Evolutionary conservation across 1,140 invertebrate species (phyloP).

Genomic region (Caerostris extrusa): DNA sequence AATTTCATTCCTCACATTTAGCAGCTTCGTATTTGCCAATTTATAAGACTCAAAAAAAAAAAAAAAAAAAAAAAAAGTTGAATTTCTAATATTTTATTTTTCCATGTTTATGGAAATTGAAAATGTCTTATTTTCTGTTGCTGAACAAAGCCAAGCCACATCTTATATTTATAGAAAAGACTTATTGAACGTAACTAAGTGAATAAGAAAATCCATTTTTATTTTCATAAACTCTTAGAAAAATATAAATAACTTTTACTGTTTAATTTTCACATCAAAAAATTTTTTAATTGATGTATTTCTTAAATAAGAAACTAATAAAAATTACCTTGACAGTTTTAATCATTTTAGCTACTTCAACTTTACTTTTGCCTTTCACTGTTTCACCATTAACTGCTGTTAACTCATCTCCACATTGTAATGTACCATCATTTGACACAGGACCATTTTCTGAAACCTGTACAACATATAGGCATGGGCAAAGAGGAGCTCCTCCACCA

Average conservation of each 20-base stretch:
- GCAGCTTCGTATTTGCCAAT: no score
- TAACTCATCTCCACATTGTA: constrained; percentile 98
- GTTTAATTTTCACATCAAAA: neutral
- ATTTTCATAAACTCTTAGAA: neutral
- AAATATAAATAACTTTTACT: neutral
- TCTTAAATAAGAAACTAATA: constrained; percentile 39
- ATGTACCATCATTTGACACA: constrained; percentile 92
- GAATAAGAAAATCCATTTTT: neutral
- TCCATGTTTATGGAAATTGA: no score
- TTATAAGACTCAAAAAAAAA: no score
- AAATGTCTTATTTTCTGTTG: no score
- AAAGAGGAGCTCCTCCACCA: constrained; percentile 96
- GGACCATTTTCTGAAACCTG: constrained; percentile 99
- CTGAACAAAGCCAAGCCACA: no score
- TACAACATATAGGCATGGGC: constrained; percentile 98
- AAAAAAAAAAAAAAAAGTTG: no score
- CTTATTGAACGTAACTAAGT: no score
- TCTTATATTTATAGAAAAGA: no score
- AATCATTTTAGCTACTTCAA: constrained; percentile 99
- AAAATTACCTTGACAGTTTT: constrained; percentile 89
- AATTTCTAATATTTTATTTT: no score
- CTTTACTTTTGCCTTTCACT: constrained; percentile 98
- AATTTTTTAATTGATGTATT: neutral
- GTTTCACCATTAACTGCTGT: constrained; percentile 94
- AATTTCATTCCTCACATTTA: no score